These are phyloP conservation scores for Chesias legatella DNA, from an alignment of 2,888 invertebrate genomes.

Conservation along the genomic window DNA sequence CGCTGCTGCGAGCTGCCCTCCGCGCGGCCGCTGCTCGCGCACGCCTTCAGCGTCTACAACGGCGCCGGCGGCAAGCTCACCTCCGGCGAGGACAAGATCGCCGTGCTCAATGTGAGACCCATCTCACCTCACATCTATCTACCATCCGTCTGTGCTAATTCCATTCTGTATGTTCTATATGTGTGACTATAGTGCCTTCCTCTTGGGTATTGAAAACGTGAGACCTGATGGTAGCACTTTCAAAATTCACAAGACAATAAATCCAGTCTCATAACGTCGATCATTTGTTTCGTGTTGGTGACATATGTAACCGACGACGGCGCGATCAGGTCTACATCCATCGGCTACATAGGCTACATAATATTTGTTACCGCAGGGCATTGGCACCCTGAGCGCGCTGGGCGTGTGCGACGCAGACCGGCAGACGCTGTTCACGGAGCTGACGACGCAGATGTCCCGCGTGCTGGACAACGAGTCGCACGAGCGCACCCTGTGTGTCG, in stretches of 20 bases:
- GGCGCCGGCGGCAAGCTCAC: conserved; percentile 95
- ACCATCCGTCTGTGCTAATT: no score
- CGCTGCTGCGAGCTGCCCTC: conserved; percentile 85
- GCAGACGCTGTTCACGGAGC: conserved; percentile 77
- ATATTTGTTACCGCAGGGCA: conserved; percentile 43
- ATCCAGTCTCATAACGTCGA: no score
- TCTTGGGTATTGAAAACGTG: no score
- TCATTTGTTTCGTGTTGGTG: no score
- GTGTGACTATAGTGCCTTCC: no score
- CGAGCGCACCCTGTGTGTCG: conserved; percentile 92
- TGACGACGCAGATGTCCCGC: conserved; percentile 85
- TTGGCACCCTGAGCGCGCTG: conserved; percentile 72
- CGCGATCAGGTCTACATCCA: no score
- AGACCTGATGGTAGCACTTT: no score
- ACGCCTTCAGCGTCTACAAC: conserved; percentile 89
- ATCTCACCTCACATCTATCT: not conserved
- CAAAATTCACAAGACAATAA: no score
- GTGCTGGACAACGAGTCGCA: conserved; percentile 94
- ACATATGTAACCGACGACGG: no score
- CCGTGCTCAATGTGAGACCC: conserved; percentile 86
- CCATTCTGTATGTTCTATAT: no score
- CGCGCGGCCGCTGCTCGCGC: conserved; percentile 84
- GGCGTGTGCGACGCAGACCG: conserved; percentile 81
- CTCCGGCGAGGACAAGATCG: conserved; percentile 92
- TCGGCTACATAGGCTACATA: no score